Evolutionary conservation across 64 coral and sea anemone species (phyloP).

Genomic region (Actinia equina): DNA sequence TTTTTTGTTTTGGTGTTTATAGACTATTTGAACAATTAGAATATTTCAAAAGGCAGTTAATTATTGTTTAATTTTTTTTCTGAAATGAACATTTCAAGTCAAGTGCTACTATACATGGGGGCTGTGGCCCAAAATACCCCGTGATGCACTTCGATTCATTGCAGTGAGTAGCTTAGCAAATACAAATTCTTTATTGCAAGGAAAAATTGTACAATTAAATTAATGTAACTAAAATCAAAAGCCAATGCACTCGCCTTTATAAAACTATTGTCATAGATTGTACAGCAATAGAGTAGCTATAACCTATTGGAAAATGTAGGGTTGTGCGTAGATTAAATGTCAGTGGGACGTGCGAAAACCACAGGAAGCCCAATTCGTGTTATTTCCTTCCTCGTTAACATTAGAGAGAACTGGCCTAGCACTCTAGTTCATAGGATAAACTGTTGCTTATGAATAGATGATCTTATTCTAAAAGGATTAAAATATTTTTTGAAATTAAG

Average conservation of each 20-base stretch:
- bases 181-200: too few relatives aligned
- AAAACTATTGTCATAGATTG: too few relatives aligned
- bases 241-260: too few relatives aligned
- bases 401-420: not conserved
- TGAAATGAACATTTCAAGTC: not conserved
- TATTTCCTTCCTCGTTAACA: too few relatives aligned
- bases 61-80: not conserved
- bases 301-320: too few relatives aligned
- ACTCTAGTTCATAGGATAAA: not conserved
- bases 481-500: not conserved
- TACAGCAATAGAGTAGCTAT: too few relatives aligned
- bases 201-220: too few relatives aligned
- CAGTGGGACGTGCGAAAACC: too few relatives aligned
- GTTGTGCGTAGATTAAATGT: too few relatives aligned
- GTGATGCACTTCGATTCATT: not conserved
- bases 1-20: not conserved
- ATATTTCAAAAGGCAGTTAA: not conserved
- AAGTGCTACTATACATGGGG: not conserved
- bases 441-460: not conserved
- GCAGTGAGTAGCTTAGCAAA: not conserved
- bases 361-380: too few relatives aligned
- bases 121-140: not conserved
- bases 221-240: too few relatives aligned
- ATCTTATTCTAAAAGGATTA: not conserved
- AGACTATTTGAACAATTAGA: not conserved